Percentiles rank a stretch among this genome's conserved stretches.
Evolutionary conservation across 2,113 vertebrate species (phyloP).

Genomic region (Motacilla tschutschensis): DNA sequence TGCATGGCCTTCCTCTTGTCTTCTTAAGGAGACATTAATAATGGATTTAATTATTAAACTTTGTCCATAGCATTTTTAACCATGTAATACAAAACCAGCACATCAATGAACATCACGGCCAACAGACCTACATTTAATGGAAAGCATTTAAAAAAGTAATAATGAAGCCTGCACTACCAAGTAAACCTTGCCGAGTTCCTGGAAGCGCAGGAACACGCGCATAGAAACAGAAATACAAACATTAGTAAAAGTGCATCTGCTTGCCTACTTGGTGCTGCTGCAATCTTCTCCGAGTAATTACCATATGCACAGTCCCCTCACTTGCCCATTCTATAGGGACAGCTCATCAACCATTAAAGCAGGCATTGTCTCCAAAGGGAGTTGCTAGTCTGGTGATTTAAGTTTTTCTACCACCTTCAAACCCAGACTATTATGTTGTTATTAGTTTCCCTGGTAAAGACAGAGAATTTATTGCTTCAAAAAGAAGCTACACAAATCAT

Average conservation of each 20-base stretch:
- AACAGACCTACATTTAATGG: slow-evolving; percentile 29
- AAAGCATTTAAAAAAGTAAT: slow-evolving; percentile 8
- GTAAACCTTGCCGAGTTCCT: slow-evolving; percentile 42
- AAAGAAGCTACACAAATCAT: not conserved
- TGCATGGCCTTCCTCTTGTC: not conserved
- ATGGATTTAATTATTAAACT: slow-evolving; percentile 60
- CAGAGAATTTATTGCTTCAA: not conserved
- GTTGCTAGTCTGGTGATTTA: not conserved
- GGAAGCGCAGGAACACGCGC: not conserved
- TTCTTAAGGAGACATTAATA: slow-evolving; percentile 45
- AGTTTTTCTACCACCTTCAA: not conserved
- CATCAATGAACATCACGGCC: not conserved
- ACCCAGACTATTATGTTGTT: not conserved
- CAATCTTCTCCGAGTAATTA: not conserved
- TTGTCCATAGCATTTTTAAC: slow-evolving; percentile 28
- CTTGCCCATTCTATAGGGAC: not conserved
- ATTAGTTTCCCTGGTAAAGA: not conserved
- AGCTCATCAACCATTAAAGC: not conserved
- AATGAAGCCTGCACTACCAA: slow-evolving; percentile 11
- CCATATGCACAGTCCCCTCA: not conserved
- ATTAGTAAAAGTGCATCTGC: not conserved
- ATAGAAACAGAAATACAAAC: slow-evolving; percentile 8
- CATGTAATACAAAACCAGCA: slow-evolving; percentile 46
- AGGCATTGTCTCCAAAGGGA: not conserved
- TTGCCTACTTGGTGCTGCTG: not conserved